Percentiles rank a stretch among this genome's conserved stretches.
These are phyloP conservation scores for Paelopatides confundens DNA, from an alignment of 53 echinoderm and acorn worm genomes.

Conservation along the genomic window DNA sequence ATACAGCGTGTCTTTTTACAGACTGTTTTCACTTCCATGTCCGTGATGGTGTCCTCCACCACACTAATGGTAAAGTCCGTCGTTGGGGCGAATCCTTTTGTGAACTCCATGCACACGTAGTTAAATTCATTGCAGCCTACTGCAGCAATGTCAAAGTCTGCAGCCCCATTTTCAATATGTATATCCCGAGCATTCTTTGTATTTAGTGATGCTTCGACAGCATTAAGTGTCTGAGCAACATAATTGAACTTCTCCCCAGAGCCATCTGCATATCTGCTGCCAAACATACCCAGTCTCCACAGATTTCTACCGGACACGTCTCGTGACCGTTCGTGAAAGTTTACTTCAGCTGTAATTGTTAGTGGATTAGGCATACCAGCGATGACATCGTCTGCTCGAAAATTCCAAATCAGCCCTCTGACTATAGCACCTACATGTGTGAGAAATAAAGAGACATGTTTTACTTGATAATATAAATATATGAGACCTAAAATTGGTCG, in stretches of 20 bases:
- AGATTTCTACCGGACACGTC: constrained; percentile 79
- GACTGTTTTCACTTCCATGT: constrained; percentile 48
- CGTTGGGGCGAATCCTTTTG: constrained; percentile 68
- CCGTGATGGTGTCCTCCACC: constrained; percentile 49
- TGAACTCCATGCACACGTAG: constrained; percentile 89
- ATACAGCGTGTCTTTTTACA: constrained; percentile 72
- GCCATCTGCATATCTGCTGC: constrained; percentile 69
- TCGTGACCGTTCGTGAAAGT: constrained; percentile 55
- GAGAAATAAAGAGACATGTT: too few relatives aligned
- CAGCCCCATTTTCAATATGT: constrained; percentile 50
- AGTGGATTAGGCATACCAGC: constrained; percentile 84
- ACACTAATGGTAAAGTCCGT: constrained; percentile 87
- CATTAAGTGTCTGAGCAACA: constrained; percentile 73
- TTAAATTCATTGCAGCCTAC: constrained; percentile 84
- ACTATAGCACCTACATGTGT: constrained; percentile 86
- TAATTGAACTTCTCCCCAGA: constrained; percentile 78
- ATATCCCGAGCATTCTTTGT: constrained; percentile 50
- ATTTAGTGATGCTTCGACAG: constrained; percentile 56
- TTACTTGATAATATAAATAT: too few relatives aligned
- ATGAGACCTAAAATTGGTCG: too few relatives aligned
- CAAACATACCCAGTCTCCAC: constrained; percentile 86
- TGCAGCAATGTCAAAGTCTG: constrained; percentile 86
- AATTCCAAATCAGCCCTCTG: constrained; percentile 76
- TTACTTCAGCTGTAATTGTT: constrained; percentile 65
- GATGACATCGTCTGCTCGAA: constrained; percentile 72